These are phyloP conservation scores for Bruchidius siliquastri DNA, from an alignment of 2,888 invertebrate species.

Conservation along the genomic window DNA sequence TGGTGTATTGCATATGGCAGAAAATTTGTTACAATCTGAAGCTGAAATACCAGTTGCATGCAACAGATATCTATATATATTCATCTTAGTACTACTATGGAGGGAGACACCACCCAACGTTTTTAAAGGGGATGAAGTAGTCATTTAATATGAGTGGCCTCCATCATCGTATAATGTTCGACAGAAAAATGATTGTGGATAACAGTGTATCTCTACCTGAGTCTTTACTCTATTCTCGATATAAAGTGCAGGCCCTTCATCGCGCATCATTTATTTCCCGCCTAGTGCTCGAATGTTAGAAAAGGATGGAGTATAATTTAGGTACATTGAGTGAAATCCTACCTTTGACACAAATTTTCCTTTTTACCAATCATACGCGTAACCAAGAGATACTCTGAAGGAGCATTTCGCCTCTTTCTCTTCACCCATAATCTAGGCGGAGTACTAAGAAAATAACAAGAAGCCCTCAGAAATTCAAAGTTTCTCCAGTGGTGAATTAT, in stretches of 20 bases:
- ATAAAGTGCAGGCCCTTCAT: not conserved
- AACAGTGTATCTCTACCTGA: not conserved
- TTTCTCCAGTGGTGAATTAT: too few relatives aligned
- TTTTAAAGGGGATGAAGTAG: too few relatives aligned
- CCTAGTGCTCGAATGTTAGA: not conserved
- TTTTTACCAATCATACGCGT: not conserved
- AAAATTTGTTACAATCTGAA: too few relatives aligned
- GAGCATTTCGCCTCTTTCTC: not conserved
- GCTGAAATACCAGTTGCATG: too few relatives aligned
- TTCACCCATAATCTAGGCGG: not conserved
- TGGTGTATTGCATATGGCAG: too few relatives aligned
- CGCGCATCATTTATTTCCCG: not conserved
- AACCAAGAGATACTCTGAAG: not conserved
- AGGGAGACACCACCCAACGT: too few relatives aligned
- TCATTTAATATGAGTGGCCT: not conserved
- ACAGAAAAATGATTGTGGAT: not conserved
- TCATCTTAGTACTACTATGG: too few relatives aligned
- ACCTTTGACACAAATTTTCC: not conserved
- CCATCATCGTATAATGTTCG: not conserved
- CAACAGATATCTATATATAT: too few relatives aligned
- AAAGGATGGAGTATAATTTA: not conserved
- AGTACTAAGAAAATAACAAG: too few relatives aligned
- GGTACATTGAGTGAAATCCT: not conserved
- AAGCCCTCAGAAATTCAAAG: too few relatives aligned
- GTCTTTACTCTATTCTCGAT: not conserved